These are phyloP conservation scores for Griposia aprilina DNA, from an alignment of 2,888 invertebrate genomes.

Conservation along the genomic window DNA sequence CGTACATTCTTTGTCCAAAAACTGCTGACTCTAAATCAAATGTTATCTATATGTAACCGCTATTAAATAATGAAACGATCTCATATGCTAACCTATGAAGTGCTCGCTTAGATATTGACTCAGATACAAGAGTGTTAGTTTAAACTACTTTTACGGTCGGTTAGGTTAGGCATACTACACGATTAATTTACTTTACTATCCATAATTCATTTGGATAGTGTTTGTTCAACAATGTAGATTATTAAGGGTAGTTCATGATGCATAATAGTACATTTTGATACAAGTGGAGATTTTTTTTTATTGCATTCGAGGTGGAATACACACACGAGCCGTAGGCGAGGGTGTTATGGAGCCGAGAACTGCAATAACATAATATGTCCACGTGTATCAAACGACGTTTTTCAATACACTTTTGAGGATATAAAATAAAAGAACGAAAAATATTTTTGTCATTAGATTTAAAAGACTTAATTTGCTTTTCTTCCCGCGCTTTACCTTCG, in stretches of 20 bases:
- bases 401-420: too few relatives aligned
- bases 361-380: too few relatives aligned
- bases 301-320: too few relatives aligned
- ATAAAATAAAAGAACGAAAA: too few relatives aligned
- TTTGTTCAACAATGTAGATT: neutral
- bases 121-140: conserved; percentile 30
- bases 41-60: neutral
- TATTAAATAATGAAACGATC: conserved; percentile 23
- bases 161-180: conserved; percentile 23
- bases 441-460: too few relatives aligned
- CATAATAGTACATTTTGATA: too few relatives aligned
- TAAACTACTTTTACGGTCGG: conserved; percentile 35
- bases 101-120: conserved; percentile 24
- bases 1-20: neutral
- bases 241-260: neutral
- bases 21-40: neutral
- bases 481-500: too few relatives aligned
- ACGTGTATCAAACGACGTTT: too few relatives aligned
- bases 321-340: too few relatives aligned
- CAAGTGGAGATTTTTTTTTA: too few relatives aligned
- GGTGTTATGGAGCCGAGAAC: too few relatives aligned
- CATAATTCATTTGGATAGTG: conserved; percentile 13
- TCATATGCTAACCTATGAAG: conserved; percentile 5
- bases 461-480: too few relatives aligned
- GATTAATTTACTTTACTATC: conserved; percentile 10